Base-by-base conservation (phyloP, 2,888 invertebrate genomes). In the Polymixis lichenea region DNA sequence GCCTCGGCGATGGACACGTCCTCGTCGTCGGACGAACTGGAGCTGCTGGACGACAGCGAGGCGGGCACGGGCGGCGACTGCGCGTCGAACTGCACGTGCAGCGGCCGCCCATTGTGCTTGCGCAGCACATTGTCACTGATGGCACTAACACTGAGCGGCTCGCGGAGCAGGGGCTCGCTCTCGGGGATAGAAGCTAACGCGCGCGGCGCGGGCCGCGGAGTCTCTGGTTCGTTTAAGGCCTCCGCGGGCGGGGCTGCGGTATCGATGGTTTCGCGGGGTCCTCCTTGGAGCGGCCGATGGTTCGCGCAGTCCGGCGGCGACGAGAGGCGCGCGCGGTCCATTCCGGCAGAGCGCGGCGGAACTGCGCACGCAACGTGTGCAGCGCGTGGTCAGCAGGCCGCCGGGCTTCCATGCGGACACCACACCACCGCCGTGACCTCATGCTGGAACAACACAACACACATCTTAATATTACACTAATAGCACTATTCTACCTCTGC, bases 1-100 rank as follows among this genome's bases (percentile, higher is more conserved):
- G 98, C 97, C 92, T 98, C 98, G 13, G 98, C 96, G 88, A 97
- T 95, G 68, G 97, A 97, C 19, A 97, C 97, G 62, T 97, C 96
- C 77, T 97, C 97, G 77, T 97, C 97, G 85, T 97, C 97, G 62
- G 97, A 97, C 9, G 97, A 97, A 67, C 97, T 97, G 65, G 97
- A 97, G 78, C 97, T 94, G 69, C 95, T 95, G 80, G 78, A 78
- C 53, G 96, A 94, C 11, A 91, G 89, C 60, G 96, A 94, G 2
- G 94, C 94, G 82, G 96, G 92, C 60, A 95, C 92, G 77, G 94
- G 89, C 86, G 97, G 93, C 86, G 94, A 94, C 87, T 95, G 95
- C 87, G 96, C 96, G 87, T 97, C 96, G 91, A 97, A 97, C 93
- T 97, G 97, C 79, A 97, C 97, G 90, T 96, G 97, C 82, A 97